Percentiles rank a stretch among this genome's conserved stretches.
These are phyloP conservation scores for Remorina albescens DNA, from an alignment of 2,797 vertebrate species.

Conservation along the genomic window DNA sequence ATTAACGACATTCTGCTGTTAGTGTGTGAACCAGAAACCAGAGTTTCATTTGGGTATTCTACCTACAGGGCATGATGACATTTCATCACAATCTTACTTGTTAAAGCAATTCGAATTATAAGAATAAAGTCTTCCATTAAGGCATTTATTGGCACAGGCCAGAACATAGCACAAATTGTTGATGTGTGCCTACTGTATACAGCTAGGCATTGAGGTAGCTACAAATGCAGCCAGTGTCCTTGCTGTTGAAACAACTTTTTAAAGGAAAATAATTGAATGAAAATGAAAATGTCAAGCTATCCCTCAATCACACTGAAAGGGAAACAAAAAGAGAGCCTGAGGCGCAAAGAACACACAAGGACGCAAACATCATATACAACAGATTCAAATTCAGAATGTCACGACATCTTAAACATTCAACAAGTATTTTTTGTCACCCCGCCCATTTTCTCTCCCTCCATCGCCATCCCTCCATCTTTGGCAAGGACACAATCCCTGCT, in stretches of 20 bases:
- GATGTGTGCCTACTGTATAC: neutral
- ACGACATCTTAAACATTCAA: conserved; percentile 74
- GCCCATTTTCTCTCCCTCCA: conserved; percentile 25
- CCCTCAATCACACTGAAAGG: conserved; percentile 33
- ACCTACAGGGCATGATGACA: conserved; percentile 42
- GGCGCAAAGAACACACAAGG: conserved; percentile 22
- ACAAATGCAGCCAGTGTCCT: conserved; percentile 12
- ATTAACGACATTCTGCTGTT: conserved; percentile 56
- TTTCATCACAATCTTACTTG: conserved; percentile 41
- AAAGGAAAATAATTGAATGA: conserved; percentile 42
- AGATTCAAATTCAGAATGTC: conserved; percentile 68
- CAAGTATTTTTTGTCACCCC: conserved; percentile 70
- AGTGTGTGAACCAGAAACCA: conserved; percentile 27
- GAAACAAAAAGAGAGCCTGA: conserved; percentile 29
- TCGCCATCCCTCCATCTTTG: conserved; percentile 80
- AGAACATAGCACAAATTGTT: conserved; percentile 11
- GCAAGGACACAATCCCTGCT: conserved; percentile 86
- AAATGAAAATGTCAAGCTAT: conserved; percentile 63
- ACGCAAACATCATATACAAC: conserved; percentile 36
- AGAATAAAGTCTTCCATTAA: conserved; percentile 21
- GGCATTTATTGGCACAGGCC: conserved; percentile 15
- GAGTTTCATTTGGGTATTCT: conserved; percentile 43
- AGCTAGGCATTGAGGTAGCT: neutral
- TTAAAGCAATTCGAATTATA: conserved; percentile 40
- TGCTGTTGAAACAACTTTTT: conserved; percentile 32